These are phyloP conservation scores for Selene dorsalis DNA, from an alignment of 2,797 vertebrate genomes.

Conservation along the genomic window DNA sequence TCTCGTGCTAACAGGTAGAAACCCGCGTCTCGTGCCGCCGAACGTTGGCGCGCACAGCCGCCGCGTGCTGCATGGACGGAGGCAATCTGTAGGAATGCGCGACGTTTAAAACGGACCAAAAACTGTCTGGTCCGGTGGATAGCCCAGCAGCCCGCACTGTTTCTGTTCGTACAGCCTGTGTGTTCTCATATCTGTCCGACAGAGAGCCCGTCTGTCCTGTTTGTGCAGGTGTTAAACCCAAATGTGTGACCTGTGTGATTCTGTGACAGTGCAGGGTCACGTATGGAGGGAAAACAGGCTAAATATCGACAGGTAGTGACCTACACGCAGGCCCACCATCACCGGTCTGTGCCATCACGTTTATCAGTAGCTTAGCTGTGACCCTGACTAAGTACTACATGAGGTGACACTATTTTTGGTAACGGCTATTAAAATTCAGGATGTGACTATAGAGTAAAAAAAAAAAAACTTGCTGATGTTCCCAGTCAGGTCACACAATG, in stretches of 20 bases:
- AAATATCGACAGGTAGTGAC: constrained; percentile 16
- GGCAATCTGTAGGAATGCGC: constrained; percentile 81
- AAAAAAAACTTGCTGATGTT: constrained; percentile 4
- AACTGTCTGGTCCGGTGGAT: constrained; percentile 5
- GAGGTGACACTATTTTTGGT: constrained; percentile 13
- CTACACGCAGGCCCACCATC: constrained; percentile 19
- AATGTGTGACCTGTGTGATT: constrained; percentile 27
- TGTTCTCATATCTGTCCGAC: not conserved
- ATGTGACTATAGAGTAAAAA: not conserved
- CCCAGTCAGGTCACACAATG: constrained; percentile 9
- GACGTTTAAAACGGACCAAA: constrained; percentile 23
- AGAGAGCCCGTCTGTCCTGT: not conserved
- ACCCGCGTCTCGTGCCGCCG: constrained; percentile 39
- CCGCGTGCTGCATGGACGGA: constrained; percentile 33
- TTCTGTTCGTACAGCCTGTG: too few relatives aligned
- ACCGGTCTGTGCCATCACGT: not conserved
- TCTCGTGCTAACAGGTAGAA: constrained; percentile 76
- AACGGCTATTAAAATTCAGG: constrained; percentile 20
- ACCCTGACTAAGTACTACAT: not conserved
- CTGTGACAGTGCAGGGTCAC: constrained; percentile 46
- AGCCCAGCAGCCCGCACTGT: not conserved
- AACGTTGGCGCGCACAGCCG: constrained; percentile 48
- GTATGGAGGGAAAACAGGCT: not conserved
- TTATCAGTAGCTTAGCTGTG: not conserved
- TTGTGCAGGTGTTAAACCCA: constrained; percentile 1